Percentiles rank a stretch among this genome's conserved stretches.
Conservation (phyloP, 1,140 invertebrate species). For the Ptiloglossa arizonensis region DNA sequence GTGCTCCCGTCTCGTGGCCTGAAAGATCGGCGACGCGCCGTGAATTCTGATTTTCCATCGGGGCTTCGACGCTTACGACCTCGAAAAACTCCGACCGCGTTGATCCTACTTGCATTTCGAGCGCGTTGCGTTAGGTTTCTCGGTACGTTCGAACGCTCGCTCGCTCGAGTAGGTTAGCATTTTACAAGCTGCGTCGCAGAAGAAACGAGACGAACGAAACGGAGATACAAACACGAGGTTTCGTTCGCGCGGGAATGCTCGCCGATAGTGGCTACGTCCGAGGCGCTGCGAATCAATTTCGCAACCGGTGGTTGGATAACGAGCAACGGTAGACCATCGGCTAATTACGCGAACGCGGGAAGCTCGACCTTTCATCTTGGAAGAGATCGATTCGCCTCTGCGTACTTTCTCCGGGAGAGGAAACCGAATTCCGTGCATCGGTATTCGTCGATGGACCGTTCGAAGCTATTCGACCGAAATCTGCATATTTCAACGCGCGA, state of each 20-base stretch:
- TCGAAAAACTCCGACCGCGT: neutral
- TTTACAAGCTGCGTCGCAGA: too few species aligned
- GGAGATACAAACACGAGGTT: too few species aligned
- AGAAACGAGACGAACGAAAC: too few species aligned
- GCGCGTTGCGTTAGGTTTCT: neutral
- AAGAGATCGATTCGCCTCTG: neutral
- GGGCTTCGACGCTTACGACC: conserved; percentile 7
- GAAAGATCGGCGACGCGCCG: conserved; percentile 29
- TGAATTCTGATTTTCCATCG: conserved; percentile 48
- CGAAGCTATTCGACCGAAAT: too few species aligned
- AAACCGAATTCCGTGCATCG: neutral
- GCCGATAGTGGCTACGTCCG: conserved; percentile 10
- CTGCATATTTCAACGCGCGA: too few species aligned
- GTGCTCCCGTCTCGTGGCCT: conserved; percentile 12
- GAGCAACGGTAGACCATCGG: neutral
- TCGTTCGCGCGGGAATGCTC: neutral
- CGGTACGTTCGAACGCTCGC: too few species aligned
- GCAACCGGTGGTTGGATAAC: conserved; percentile 24
- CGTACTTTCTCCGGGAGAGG: conserved; percentile 1
- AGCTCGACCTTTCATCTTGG: neutral
- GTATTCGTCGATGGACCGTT: neutral
- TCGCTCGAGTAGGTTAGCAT: too few species aligned
- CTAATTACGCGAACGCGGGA: neutral
- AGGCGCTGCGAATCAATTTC: conserved; percentile 35
- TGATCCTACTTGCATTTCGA: neutral